Base-by-base conservation (phyloP, 2,797 vertebrate species). In the Danio albolineatus region DNA sequence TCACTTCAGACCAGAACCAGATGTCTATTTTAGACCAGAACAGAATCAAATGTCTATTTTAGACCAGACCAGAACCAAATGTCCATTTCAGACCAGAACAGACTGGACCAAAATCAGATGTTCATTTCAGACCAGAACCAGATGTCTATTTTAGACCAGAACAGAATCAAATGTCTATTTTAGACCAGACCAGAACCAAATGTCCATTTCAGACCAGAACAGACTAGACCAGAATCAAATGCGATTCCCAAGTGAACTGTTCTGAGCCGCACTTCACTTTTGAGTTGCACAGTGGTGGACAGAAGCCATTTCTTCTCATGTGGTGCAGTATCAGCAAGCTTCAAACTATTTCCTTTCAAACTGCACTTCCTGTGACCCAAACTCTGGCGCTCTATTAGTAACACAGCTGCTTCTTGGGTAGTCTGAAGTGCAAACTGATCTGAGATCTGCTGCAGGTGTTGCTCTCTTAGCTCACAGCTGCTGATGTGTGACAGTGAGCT, bases 391-490 rank as follows among this genome's bases (percentile, higher is more conserved):
- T 65, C 17, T 44, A 38, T n/a, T 41, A 38, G 56, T 70, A 78
- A 57, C n/a, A 69, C 62, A 66, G 41, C 62, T 78, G 65, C 13
- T 59, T 17, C 54, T 51, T 48, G 8, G 44, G 53, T 78, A n/a
- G 38, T 49, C 57, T 38, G 39, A 54, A 80, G 51, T 10, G 1
- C 28, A 57, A 43, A 67, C 75, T 72, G 77, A 72, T 72, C 57
- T 53, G 6, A 79, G 57, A 53, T 43, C 36, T 36, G 77, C 46
- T 62, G 6, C 56, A 43, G 54, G 67, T 43, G 28, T 78, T 69
- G 9, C 43, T 36, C 28, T 73, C 36, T 44, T 8, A 54, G 21
- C 43, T 60, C 17, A 17, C 39, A 60, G 19, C 9, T n/a, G 43
- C 38, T 3, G 17, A 64, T 43, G 61, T 64, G 38, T 44, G 21